Evolutionary conservation across 2,797 vertebrate genomes (phyloP), one percentile per base, ranked within the genome.

Genomic region (Alfaro cultratus): DNA sequence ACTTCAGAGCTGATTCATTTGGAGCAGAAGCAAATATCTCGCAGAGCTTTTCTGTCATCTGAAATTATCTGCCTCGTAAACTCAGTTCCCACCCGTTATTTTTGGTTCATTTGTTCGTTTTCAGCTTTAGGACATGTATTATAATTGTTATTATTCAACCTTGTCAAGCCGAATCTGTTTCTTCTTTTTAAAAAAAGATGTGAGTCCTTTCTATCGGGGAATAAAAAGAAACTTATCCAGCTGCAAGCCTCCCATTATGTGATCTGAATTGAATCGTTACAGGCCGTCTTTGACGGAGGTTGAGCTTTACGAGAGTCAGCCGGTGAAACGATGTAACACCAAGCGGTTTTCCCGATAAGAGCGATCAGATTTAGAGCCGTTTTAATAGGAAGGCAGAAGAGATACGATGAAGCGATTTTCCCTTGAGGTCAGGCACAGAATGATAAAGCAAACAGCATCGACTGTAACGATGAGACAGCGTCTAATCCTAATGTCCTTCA

Each of bases 291-390:
- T 74, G 77, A 75, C 76, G 39, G 83, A 77, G 78, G 0, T 70
- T 1, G 81, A n/a, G 51, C 75, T 84, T 81, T 45, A 62, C 41
- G 72, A 39, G 43, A 75, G 55, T 12, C 31, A 51, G 45, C 78
- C 49, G 77, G 79, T 51, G 46, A 79, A 79, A 77, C 80, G 67
- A 80, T 84, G 78, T 51, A 68, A 70, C 6, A 75, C 8, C 68
- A 31, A 80, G 74, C 74, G 49, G 70, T 80, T 80, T 70, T 47
- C 53, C 78, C 74, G 76, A 86, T 85, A 83, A 85, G 75, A 79
- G 67, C 79, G 55, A 85, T 89, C 83, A 51, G 78, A 86, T 84
- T 81, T 49, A 60, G 46, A 77, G 73, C 64, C 16, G 77, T 45
- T 4, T 57, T 74, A 80, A 73, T 71, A 77, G 76, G 82, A 83